phyloP scores from a whole-genome alignment of 2,797 vertebrate genomes.

The Sphenopsis melanotis region DNA sequence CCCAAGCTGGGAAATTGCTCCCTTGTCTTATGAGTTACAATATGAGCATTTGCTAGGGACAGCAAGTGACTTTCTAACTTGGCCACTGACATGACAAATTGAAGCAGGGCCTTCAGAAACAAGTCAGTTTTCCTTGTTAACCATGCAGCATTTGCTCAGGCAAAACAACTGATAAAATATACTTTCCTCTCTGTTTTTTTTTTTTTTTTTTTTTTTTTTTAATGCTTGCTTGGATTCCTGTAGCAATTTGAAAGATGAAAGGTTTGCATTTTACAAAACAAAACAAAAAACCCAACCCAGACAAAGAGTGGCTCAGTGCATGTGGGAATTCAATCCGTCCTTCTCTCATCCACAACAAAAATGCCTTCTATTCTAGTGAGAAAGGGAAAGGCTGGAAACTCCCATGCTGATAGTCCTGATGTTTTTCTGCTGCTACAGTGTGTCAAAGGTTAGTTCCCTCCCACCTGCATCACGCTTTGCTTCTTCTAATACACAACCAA shows the following conservation, averaged over 20 bases:
- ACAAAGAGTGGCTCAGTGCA: conserved; percentile 6
- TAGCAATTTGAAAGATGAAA: conserved; percentile 39
- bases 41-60: conserved; percentile 25
- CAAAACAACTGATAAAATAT: not conserved
- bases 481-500: conserved; percentile 11
- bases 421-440: conserved; percentile 19
- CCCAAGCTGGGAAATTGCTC: conserved; percentile 14
- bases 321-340: conserved; percentile 22
- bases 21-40: not conserved
- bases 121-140: conserved; percentile 44
- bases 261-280: not conserved
- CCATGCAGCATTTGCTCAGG: not conserved
- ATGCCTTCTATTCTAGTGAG: conserved; percentile 3
- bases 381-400: conserved; percentile 54
- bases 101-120: conserved; percentile 11
- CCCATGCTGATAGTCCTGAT: conserved; percentile 14
- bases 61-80: conserved; percentile 39
- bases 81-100: conserved; percentile 16
- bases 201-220: not conserved
- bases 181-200: not conserved
- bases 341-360: conserved; percentile 45
- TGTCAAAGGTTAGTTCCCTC: conserved; percentile 58
- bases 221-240: not conserved
- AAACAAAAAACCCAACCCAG: not conserved
- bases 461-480: conserved; percentile 28